Percentiles rank a stretch among this genome's conserved stretches.
phyloP scores from a whole-genome alignment of 1,140 invertebrate genomes.

The Drosophila ironensis region DNA sequence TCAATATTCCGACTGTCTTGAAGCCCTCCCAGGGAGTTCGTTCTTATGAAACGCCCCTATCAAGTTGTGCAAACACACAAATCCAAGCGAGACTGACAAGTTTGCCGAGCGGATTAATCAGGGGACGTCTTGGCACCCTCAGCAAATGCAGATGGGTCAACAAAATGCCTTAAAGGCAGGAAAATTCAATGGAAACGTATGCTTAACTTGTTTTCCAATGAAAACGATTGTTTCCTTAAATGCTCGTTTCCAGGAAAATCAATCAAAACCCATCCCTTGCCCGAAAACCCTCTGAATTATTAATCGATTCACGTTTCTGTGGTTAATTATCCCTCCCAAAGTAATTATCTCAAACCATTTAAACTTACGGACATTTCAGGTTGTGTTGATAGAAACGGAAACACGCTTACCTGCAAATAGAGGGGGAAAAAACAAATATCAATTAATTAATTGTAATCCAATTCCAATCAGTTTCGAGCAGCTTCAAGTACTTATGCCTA shows the following conservation, averaged over 20 bases:
- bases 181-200: too few species aligned
- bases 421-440: conserved; percentile 43
- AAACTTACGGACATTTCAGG: conserved; percentile 34
- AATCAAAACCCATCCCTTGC: not conserved
- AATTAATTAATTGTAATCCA: conserved; percentile 53
- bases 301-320: not conserved
- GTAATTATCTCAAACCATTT: not conserved
- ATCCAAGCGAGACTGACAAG: conserved; percentile 6
- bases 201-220: too few species aligned
- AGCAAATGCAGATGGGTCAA: not conserved
- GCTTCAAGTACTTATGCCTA: conserved; percentile 38
- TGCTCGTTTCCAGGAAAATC: not conserved
- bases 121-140: not conserved
- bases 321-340: not conserved
- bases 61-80: conserved; percentile 32
- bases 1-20: conserved; percentile 38
- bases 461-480: conserved; percentile 43
- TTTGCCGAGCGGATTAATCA: conserved; percentile 24
- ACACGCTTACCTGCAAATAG: conserved; percentile 66
- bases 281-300: not conserved
- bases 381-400: conserved; percentile 21
- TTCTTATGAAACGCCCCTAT: conserved; percentile 45
- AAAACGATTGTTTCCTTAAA: too few species aligned
- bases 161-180: not conserved
- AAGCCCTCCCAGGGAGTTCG: conserved; percentile 6